Conservation (phyloP, 2,888 invertebrate genomes). For the Brenthis daphne region DNA sequence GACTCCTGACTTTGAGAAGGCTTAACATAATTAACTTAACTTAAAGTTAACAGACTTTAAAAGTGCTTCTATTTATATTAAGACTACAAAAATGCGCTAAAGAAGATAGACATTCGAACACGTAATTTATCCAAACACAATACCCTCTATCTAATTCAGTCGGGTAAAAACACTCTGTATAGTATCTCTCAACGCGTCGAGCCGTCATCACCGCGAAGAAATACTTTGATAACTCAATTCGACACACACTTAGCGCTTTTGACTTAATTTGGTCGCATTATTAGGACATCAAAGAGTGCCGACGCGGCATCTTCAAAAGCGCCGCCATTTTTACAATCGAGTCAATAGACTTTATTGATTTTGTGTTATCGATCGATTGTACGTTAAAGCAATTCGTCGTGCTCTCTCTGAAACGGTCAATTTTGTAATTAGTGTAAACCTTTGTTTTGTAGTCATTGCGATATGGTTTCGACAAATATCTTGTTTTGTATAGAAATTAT, state of each 20-base stretch:
- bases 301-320: constrained; percentile 67
- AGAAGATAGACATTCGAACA: too few relatives aligned
- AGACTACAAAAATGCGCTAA: too few relatives aligned
- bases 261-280: constrained; percentile 80
- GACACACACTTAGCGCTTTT: constrained; percentile 78
- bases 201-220: constrained; percentile 63
- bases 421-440: constrained; percentile 71
- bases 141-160: neutral
- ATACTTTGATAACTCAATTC: constrained; percentile 79
- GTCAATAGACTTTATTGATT: constrained; percentile 77
- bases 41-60: too few relatives aligned
- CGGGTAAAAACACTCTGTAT: constrained; percentile 27
- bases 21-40: too few relatives aligned
- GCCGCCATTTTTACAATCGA: constrained; percentile 54
- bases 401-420: constrained; percentile 68
- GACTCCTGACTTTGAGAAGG: too few relatives aligned
- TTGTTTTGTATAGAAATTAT: constrained; percentile 27
- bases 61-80: too few relatives aligned
- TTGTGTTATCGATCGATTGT: constrained; percentile 70
- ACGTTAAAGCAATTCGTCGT: constrained; percentile 56
- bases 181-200: constrained; percentile 46
- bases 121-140: neutral
- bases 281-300: constrained; percentile 74
- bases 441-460: constrained; percentile 59
- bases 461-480: constrained; percentile 49